These are phyloP conservation scores for Anoplophora glabripennis DNA, from an alignment of 1,140 invertebrate species.

Conservation along the genomic window DNA sequence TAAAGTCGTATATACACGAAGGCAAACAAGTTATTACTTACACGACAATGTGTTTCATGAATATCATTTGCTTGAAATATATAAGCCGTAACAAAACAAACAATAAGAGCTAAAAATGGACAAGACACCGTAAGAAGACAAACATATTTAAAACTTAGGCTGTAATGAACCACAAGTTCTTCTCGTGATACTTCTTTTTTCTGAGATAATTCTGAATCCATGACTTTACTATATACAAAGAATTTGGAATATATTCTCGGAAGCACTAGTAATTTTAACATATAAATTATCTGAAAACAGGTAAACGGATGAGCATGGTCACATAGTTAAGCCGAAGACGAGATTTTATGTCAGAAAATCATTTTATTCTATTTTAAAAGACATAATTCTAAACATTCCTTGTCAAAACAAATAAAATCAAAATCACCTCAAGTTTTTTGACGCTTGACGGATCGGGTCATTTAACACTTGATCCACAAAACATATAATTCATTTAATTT, in stretches of 20 bases:
- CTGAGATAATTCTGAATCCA: neutral
- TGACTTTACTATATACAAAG: neutral
- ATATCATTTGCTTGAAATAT: slow-evolving; percentile 88
- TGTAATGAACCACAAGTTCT: slow-evolving; percentile 41
- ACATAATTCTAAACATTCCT: too few species aligned
- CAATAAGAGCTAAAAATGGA: slow-evolving; percentile 74
- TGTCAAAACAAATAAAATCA: too few species aligned
- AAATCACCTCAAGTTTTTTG: too few species aligned
- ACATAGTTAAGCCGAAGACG: too few species aligned
- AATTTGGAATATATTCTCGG: neutral
- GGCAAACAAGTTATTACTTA: slow-evolving; percentile 52
- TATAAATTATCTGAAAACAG: too few species aligned
- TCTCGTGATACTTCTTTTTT: slow-evolving; percentile 3
- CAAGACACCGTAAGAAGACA: slow-evolving; percentile 77
- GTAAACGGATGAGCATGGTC: too few species aligned
- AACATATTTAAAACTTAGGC: slow-evolving; percentile 59
- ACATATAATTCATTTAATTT: too few species aligned
- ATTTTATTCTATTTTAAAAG: too few species aligned
- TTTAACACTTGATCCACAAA: too few species aligned
- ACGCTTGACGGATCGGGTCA: too few species aligned
- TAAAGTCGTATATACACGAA: slow-evolving; percentile 12
- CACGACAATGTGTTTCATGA: slow-evolving; percentile 87
- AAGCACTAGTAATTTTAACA: too few species aligned
- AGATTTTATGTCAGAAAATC: too few species aligned
- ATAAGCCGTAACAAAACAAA: slow-evolving; percentile 83